Conservation (phyloP, 2,113 vertebrate genomes). For the Anoplopoma fimbria region DNA sequence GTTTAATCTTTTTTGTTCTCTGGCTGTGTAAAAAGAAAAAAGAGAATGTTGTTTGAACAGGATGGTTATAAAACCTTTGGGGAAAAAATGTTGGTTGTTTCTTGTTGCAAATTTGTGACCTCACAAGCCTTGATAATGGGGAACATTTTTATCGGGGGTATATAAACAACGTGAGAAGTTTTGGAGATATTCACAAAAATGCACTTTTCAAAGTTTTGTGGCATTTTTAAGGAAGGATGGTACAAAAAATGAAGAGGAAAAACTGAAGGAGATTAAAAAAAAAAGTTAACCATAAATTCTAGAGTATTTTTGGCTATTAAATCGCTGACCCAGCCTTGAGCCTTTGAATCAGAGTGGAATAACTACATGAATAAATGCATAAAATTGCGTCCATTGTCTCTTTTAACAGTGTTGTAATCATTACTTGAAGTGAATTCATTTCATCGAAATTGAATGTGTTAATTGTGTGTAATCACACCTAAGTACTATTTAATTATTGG, state of each 20-base stretch:
- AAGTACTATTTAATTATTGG: background rate
- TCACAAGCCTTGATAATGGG: slow-evolving; percentile 82
- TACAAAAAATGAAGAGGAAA: slow-evolving; percentile 79
- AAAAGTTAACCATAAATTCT: slow-evolving; percentile 79
- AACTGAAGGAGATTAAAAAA: slow-evolving; percentile 78
- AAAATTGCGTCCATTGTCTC: slow-evolving; percentile 83
- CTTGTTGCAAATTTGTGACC: slow-evolving; percentile 87
- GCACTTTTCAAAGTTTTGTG: slow-evolving; percentile 87
- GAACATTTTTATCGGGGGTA: slow-evolving; percentile 77
- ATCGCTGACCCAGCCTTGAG: slow-evolving; percentile 84
- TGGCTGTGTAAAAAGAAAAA: slow-evolving; percentile 86
- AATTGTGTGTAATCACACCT: slow-evolving; percentile 11
- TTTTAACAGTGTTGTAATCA: slow-evolving; percentile 76
- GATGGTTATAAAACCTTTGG: slow-evolving; percentile 87
- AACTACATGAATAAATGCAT: slow-evolving; percentile 89
- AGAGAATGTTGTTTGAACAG: slow-evolving; percentile 85
- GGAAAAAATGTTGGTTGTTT: slow-evolving; percentile 83
- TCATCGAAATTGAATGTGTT: background rate
- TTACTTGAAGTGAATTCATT: slow-evolving; percentile 33
- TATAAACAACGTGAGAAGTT: slow-evolving; percentile 74
- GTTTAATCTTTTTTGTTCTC: slow-evolving; percentile 87
- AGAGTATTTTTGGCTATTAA: slow-evolving; percentile 85
- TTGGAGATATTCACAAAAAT: slow-evolving; percentile 82
- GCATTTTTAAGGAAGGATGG: slow-evolving; percentile 86
- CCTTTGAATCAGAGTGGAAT: slow-evolving; percentile 86